phyloP scores from a whole-genome alignment of 2,888 invertebrate genomes.

The Colostygia pectinataria region DNA sequence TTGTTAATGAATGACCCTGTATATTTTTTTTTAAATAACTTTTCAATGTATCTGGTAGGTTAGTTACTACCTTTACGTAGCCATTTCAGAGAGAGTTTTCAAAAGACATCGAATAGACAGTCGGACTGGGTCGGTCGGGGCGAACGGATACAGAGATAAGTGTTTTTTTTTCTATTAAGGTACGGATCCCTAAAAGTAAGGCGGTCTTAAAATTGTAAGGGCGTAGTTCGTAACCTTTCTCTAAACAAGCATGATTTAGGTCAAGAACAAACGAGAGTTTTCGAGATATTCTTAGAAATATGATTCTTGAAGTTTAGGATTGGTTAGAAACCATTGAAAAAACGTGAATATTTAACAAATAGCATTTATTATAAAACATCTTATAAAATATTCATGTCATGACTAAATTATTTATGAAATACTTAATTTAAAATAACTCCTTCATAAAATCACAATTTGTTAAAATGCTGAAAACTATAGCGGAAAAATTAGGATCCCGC shows the following conservation, averaged over 20 bases:
- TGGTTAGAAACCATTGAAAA: conserved; percentile 16
- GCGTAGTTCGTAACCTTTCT: conserved; percentile 1
- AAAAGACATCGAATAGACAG: too few relatives aligned
- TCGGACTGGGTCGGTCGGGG: too few relatives aligned
- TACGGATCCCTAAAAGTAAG: too few relatives aligned
- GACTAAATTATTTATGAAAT: conserved; percentile 10
- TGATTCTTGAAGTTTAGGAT: background rate
- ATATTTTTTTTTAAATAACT: too few relatives aligned
- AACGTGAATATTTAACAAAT: conserved; percentile 29
- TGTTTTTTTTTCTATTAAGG: too few relatives aligned
- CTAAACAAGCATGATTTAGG: conserved; percentile 7
- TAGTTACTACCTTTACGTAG: too few relatives aligned
- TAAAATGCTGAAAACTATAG: background rate
- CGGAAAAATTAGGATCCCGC: conserved; percentile 8
- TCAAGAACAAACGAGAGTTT: conserved; percentile 10
- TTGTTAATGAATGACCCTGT: too few relatives aligned
- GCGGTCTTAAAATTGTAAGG: background rate
- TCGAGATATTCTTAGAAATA: conserved; percentile 4
- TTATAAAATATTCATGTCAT: conserved; percentile 39
- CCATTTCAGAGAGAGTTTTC: too few relatives aligned
- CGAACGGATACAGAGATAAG: too few relatives aligned
- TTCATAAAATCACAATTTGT: conserved; percentile 3
- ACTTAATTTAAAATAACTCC: conserved; percentile 4
- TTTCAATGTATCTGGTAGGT: too few relatives aligned
- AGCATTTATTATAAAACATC: conserved; percentile 51